Base-by-base conservation (phyloP, 30 jellyfish, hydroid and myxozoan species). In the Mastigias papua region DNA sequence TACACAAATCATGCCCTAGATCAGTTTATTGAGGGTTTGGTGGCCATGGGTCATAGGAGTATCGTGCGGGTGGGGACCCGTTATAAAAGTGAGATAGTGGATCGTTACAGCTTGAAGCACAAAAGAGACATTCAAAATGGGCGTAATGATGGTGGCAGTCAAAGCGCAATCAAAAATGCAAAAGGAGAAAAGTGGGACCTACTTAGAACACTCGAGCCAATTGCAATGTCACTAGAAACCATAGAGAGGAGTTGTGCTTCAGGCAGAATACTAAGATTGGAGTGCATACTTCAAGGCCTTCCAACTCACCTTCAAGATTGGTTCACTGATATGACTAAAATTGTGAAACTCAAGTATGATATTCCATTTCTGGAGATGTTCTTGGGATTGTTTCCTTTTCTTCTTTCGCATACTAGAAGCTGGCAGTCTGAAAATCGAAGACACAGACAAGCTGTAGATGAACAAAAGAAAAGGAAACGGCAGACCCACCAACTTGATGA, bases 1-100 rank as follows among this genome's bases (percentile, higher is more conserved):
- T 86, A 60, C 85, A 93, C 98, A 7, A 93, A 93, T 51, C 97
- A 88, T 70, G 98, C 98, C 11, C 89, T 93, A 1, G 98, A 93
- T 79, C 96, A 89, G 81, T 93, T 88, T 76, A 31, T 89, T 54
- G 84, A 82, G 35, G 97, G 97, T 5, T 54, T 92, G 66, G 1
- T 93, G 33, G 74, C 71, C 46, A 35, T 81, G 89, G 95, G 95
- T 5, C 97, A 93, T 66, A 31, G 42, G 15, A 69, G 69, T 5
- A 71, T 93, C 27, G 62, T 93, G 57, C 74, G 98, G n/a, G 92
- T 88, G 33, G 98, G 98, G 9, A 89, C 94, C 27, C 71, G 98
- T 31, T 76, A 90, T 64, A 63, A 76, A 19, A 80, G 77, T 50
- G 96, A 86, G 58, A 78, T 34, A 1, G 72, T 92, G 82, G 86